These are phyloP conservation scores for Apantesis nais DNA, from an alignment of 2,888 invertebrate species.

Conservation along the genomic window DNA sequence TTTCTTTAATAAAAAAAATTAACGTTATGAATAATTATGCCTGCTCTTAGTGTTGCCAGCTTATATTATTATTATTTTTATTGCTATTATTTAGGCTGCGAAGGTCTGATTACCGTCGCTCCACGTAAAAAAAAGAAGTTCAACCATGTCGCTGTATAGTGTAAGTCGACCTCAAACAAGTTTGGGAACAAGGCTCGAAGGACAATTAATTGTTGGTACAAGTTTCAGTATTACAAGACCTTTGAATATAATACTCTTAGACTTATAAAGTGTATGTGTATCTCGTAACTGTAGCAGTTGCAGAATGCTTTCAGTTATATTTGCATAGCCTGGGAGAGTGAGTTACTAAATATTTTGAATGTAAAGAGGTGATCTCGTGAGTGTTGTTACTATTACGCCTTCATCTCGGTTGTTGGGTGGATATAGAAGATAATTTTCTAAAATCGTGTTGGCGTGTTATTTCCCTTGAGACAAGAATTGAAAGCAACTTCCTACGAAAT, in stretches of 20 bases:
- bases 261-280: neutral
- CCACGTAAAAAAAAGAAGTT: too few relatives aligned
- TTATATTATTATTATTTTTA: too few relatives aligned
- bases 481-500: conserved; percentile 44
- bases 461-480: conserved; percentile 57
- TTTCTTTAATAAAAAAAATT: too few relatives aligned
- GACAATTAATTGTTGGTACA: too few relatives aligned
- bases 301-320: neutral
- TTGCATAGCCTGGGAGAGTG: neutral
- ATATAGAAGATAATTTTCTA: conserved; percentile 51
- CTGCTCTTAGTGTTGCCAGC: too few relatives aligned
- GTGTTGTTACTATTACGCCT: neutral
- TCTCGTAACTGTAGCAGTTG: neutral
- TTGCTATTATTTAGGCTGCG: too few relatives aligned
- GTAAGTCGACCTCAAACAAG: too few relatives aligned
- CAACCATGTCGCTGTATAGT: too few relatives aligned
- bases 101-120: too few relatives aligned
- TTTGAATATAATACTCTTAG: neutral
- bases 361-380: neutral
- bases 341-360: neutral
- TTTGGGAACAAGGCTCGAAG: too few relatives aligned
- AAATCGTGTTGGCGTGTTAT: conserved; percentile 52
- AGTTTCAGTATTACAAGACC: neutral
- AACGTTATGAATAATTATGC: too few relatives aligned
- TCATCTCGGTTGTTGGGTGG: conserved; percentile 16